Conservation (phyloP, 2,888 invertebrate species). For the Ctena decussata region DNA sequence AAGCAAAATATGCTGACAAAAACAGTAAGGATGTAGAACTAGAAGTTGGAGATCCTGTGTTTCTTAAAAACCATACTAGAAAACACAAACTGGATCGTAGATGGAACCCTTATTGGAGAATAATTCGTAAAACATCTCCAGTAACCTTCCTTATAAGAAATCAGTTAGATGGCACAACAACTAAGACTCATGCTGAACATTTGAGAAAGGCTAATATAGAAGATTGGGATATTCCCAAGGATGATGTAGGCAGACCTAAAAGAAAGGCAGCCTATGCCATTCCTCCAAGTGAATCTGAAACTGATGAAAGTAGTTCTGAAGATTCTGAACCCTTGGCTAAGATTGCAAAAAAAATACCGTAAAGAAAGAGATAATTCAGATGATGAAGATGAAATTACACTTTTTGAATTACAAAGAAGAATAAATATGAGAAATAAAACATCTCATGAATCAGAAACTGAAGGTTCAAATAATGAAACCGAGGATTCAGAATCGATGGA, state of each 20-base stretch:
- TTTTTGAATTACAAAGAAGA: not conserved
- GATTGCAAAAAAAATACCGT: not conserved
- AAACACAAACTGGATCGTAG: not conserved
- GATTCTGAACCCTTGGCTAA: not conserved
- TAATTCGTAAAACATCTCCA: not conserved
- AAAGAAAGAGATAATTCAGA: not conserved
- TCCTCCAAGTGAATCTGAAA: constrained; percentile 1
- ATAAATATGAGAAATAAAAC: not conserved
- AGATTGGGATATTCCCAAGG: not conserved
- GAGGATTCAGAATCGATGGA: no score
- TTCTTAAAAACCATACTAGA: not conserved
- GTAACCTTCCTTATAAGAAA: not conserved
- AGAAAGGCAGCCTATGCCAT: not conserved
- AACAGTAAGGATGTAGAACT: constrained; percentile 5
- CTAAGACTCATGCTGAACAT: not conserved
- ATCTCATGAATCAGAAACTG: not conserved
- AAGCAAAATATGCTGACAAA: constrained; percentile 26
- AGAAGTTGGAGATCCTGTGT: constrained; percentile 24
- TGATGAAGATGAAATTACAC: not conserved
- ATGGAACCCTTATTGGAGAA: not conserved
- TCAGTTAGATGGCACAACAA: not conserved
- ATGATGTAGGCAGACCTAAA: not conserved
- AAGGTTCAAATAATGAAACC: not conserved
- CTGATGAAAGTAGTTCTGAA: not conserved
- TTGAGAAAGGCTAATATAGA: not conserved